phyloP scores from a whole-genome alignment of 1,140 invertebrate genomes.

The Rhagoletis zephyria region DNA sequence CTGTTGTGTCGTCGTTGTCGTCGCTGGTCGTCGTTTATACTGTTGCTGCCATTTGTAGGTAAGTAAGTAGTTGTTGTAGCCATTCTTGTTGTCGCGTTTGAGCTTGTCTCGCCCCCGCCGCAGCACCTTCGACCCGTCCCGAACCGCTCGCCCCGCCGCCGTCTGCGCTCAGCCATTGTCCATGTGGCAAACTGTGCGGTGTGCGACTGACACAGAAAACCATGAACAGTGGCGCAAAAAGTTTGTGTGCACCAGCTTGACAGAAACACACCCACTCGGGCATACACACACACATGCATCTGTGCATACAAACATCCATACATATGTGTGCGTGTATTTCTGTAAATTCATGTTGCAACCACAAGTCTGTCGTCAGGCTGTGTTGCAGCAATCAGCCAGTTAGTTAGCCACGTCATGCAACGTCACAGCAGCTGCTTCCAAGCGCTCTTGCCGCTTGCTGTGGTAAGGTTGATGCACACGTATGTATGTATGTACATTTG shows the following conservation, averaged over 20 bases:
- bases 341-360: not conserved
- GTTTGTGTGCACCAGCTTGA: conserved; percentile 5
- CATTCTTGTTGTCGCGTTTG: not conserved
- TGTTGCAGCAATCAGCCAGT: conserved; percentile 45
- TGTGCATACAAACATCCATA: conserved; percentile 24
- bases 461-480: not conserved
- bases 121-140: not conserved
- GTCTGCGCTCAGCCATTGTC: conserved; percentile 48
- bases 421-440: conserved; percentile 20
- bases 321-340: not conserved
- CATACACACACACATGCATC: conserved; percentile 51
- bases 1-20: conserved; percentile 47
- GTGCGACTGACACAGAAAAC: conserved; percentile 59
- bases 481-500: too few species aligned
- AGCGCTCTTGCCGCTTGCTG: not conserved
- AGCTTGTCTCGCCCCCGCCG: not conserved
- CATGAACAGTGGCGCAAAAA: conserved; percentile 28
- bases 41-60: not conserved
- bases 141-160: not conserved
- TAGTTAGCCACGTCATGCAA: conserved; percentile 38
- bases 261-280: not conserved
- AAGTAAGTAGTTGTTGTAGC: not conserved
- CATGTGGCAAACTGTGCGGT: conserved; percentile 45
- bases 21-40: conserved; percentile 1
- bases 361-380: conserved; percentile 29